Percentiles rank a stretch among this genome's conserved stretches.
Evolutionary conservation across 2,113 vertebrate species (phyloP).

Genomic region (Abramis brama): DNA sequence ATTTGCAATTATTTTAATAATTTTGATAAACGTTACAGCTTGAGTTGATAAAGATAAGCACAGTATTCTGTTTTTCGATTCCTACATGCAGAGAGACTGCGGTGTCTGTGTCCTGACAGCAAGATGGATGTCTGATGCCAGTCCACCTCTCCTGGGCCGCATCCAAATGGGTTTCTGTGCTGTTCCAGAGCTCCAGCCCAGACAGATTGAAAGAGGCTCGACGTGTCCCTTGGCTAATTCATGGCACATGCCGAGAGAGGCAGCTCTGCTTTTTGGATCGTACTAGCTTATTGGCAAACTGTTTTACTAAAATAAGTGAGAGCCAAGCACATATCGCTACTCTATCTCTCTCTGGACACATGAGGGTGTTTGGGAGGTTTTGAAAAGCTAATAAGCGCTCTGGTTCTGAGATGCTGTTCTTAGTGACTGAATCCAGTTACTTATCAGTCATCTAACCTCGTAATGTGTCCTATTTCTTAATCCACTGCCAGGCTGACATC

Average conservation of each 20-base stretch:
- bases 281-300: not conserved
- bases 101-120: conserved; percentile 48
- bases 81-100: not conserved
- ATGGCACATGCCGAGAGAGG: not conserved
- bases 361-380: conserved; percentile 27
- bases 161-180: conserved; percentile 51
- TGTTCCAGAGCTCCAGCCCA: conserved; percentile 9
- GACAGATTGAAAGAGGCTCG: conserved; percentile 18
- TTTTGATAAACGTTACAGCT: too few species aligned
- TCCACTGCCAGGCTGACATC: not conserved
- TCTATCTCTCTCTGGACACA: not conserved
- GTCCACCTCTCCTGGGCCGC: conserved; percentile 29
- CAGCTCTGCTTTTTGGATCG: not conserved
- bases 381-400: conserved; percentile 48
- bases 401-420: conserved; percentile 1
- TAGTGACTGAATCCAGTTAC: not conserved
- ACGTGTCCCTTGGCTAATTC: not conserved
- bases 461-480: not conserved
- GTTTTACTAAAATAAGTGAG: conserved; percentile 1
- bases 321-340: not conserved
- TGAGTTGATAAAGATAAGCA: not conserved
- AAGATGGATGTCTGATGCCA: conserved; percentile 48
- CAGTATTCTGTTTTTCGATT: not conserved
- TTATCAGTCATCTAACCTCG: not conserved
- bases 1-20: too few species aligned